Conservation (phyloP, 1,140 invertebrate genomes). For the Drosophila sulfurigaster region DNA sequence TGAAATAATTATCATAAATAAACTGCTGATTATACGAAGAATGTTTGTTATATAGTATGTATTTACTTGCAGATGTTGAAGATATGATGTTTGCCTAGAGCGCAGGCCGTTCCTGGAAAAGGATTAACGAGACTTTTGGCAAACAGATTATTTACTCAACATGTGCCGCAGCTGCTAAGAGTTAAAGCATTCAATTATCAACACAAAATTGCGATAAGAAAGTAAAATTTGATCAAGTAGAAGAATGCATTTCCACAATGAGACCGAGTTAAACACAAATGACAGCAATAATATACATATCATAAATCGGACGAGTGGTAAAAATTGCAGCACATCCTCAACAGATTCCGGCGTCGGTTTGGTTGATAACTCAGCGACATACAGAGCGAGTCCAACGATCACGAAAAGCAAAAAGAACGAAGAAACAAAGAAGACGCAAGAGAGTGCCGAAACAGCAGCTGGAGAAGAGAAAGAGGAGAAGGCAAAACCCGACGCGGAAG, state of each 20-base stretch:
- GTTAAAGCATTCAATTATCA: neutral
- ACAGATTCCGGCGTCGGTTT: conserved; percentile 80
- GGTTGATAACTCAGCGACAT: conserved; percentile 62
- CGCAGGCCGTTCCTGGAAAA: conserved; percentile 31
- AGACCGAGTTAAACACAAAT: conserved; percentile 61
- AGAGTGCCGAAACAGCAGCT: neutral
- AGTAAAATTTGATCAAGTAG: neutral
- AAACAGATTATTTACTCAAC: conserved; percentile 5
- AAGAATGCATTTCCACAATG: conserved; percentile 66
- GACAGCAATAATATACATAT: conserved; percentile 45
- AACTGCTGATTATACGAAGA: neutral
- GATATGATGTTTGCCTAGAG: conserved; percentile 59
- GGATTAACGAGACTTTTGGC: conserved; percentile 23
- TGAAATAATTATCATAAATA: neutral
- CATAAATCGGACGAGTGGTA: conserved; percentile 52
- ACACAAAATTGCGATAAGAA: neutral
- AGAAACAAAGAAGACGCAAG: conserved; percentile 1
- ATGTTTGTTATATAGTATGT: neutral
- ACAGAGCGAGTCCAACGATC: conserved; percentile 41
- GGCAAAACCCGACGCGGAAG: conserved; percentile 24
- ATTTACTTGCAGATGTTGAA: conserved; percentile 58
- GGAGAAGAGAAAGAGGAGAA: conserved; percentile 5
- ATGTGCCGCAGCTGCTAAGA: conserved; percentile 23
- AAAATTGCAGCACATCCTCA: conserved; percentile 79
- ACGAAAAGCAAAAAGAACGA: conserved; percentile 34